Conservation (phyloP, 92 coral and sea anemone genomes). For the Parazoanthus atlanticus region DNA sequence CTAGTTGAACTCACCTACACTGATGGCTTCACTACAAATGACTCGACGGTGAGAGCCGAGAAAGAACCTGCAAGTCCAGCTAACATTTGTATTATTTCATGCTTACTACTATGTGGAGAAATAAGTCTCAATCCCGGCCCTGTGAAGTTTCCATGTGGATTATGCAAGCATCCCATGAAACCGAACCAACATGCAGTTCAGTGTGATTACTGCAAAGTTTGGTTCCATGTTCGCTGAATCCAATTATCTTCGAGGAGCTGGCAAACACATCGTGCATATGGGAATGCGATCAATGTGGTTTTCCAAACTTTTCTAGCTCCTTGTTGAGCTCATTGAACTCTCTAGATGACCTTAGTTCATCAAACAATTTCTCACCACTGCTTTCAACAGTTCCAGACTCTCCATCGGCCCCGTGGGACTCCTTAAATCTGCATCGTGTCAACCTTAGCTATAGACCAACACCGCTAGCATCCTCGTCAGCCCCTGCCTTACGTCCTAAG, state of each 20-base stretch:
- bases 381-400: not conserved
- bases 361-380: not conserved
- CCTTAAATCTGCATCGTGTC: not conserved
- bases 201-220: not conserved
- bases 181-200: constrained; percentile 1
- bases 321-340: not conserved
- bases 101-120: not conserved
- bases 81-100: not conserved
- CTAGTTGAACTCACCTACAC: not conserved
- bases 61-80: not conserved
- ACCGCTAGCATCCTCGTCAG: constrained; percentile 24
- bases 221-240: constrained; percentile 28
- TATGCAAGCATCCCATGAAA: not conserved
- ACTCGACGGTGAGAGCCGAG: not conserved
- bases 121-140: not conserved
- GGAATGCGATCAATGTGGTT: not conserved
- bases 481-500: constrained; percentile 18
- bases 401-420: not conserved
- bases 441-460: constrained; percentile 2
- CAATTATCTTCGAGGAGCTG: constrained; percentile 17
- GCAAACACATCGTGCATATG: constrained; percentile 7
- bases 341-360: not conserved
- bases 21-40: not conserved
- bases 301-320: constrained; percentile 8
- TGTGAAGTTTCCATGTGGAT: not conserved